Conservation (phyloP, 2,797 vertebrate species). For the Pangasius larnaudii region DNA sequence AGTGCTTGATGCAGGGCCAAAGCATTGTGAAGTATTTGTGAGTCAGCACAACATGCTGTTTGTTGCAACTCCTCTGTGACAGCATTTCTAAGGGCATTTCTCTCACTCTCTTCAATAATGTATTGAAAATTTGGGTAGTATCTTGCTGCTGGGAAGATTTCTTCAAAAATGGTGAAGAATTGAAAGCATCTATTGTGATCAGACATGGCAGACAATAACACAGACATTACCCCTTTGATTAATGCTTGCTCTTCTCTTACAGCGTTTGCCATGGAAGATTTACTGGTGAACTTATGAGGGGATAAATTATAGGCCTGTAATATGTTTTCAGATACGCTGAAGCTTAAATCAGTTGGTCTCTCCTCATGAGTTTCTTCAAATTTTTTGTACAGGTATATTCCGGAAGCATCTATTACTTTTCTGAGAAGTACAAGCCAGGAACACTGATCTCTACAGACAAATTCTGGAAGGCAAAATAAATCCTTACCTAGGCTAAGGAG, state of each 20-base stretch:
- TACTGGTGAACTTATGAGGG: conserved; percentile 10
- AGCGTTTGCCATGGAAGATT: conserved; percentile 45
- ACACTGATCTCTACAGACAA: conserved; percentile 54
- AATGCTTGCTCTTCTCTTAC: conserved; percentile 77
- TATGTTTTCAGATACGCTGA: conserved; percentile 16
- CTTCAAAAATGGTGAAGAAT: conserved; percentile 72
- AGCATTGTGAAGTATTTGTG: conserved; percentile 63
- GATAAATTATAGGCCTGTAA: conserved; percentile 26
- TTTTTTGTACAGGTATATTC: conserved; percentile 49
- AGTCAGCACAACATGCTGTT: conserved; percentile 64
- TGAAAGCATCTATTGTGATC: conserved; percentile 63
- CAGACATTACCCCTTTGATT: conserved; percentile 72
- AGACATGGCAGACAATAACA: conserved; percentile 63
- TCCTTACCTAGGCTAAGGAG: conserved; percentile 77
- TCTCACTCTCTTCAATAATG: conserved; percentile 56
- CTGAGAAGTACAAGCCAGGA: conserved; percentile 73
- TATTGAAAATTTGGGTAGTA: conserved; percentile 60
- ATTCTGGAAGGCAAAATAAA: conserved; percentile 68
- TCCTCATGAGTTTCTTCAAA: conserved; percentile 39
- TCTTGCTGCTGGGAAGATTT: conserved; percentile 72
- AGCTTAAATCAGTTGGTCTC: conserved; percentile 25
- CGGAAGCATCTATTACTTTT: conserved; percentile 72
- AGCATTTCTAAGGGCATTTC: conserved; percentile 61
- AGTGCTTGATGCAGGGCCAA: conserved; percentile 77
- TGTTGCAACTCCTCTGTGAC: conserved; percentile 72